These are phyloP conservation scores for Anaspis maculata DNA, from an alignment of 2,888 invertebrate genomes.

Conservation along the genomic window DNA sequence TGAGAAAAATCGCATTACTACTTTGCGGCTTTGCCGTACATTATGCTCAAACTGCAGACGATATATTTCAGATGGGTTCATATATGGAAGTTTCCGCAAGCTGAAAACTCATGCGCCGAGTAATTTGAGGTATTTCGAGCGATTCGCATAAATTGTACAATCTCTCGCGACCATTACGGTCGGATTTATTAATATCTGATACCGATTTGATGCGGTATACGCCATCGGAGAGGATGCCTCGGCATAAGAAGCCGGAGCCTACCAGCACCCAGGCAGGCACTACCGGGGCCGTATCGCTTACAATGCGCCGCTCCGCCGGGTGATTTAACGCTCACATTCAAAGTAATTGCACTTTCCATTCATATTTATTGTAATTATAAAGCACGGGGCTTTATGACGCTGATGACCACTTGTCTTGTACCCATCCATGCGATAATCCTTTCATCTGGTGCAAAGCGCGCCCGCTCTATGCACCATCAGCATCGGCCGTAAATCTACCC, in stretches of 20 bases:
- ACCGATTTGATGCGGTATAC: slow-evolving; percentile 14
- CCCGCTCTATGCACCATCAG: too few relatives aligned
- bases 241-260: slow-evolving; percentile 6
- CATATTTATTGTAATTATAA: slow-evolving; percentile 19
- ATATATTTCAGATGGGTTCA: too few relatives aligned
- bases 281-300: slow-evolving; percentile 17
- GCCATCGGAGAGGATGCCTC: too few relatives aligned
- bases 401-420: slow-evolving; percentile 14
- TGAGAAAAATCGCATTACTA: too few relatives aligned
- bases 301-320: slow-evolving; percentile 11
- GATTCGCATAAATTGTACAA: neutral
- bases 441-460: slow-evolving; percentile 11
- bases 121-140: neutral
- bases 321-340: slow-evolving; percentile 16
- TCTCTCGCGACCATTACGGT: slow-evolving; percentile 2
- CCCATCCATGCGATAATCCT: slow-evolving; percentile 11
- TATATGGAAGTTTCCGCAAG: neutral
- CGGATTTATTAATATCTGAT: slow-evolving; percentile 16
- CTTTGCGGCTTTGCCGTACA: too few relatives aligned
- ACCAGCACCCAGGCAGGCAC: slow-evolving; percentile 5
- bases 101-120: neutral
- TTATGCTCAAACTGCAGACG: too few relatives aligned
- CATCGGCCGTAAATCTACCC: too few relatives aligned
- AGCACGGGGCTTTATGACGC: slow-evolving; percentile 12
- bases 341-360: slow-evolving; percentile 18